Percentiles rank a stretch among this genome's conserved stretches.
These are phyloP conservation scores for Copidosoma aretas DNA, from an alignment of 2,888 invertebrate species.

Conservation along the genomic window DNA sequence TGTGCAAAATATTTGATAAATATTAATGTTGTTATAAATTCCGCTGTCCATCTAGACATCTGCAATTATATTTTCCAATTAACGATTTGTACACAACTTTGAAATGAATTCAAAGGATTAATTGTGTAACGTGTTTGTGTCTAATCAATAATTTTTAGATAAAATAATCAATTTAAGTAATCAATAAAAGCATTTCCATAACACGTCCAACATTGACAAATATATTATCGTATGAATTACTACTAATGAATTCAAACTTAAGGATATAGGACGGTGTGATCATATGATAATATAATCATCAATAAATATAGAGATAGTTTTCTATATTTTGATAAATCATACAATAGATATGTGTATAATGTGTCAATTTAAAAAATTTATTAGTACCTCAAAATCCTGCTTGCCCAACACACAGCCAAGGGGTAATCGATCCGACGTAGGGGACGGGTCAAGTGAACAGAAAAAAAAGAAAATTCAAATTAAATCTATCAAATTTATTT, in stretches of 20 bases:
- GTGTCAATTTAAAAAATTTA: constrained; percentile 57
- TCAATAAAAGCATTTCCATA: constrained; percentile 56
- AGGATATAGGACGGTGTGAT: constrained; percentile 30
- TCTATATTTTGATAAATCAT: constrained; percentile 40
- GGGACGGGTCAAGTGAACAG: constrained; percentile 74
- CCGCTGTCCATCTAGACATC: not conserved
- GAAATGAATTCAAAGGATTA: not conserved
- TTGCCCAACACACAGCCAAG: constrained; percentile 71
- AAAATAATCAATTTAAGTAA: constrained; percentile 23
- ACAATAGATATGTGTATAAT: constrained; percentile 40
- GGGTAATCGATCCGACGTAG: constrained; percentile 48
- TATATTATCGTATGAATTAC: constrained; percentile 27
- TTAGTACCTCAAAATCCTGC: constrained; percentile 85
- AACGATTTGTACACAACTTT: constrained; percentile 6
- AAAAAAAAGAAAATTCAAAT: constrained; percentile 41
- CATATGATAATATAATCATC: constrained; percentile 33
- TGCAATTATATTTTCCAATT: constrained; percentile 15
- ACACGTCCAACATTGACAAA: constrained; percentile 58
- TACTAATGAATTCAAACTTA: constrained; percentile 31
- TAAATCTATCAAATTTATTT: constrained; percentile 35
- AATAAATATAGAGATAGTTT: constrained; percentile 41
- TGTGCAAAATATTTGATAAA: too few relatives aligned
- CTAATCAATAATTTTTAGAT: not conserved
- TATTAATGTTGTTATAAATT: too few relatives aligned
- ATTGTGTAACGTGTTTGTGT: constrained; percentile 3